Percentiles rank a stretch among this genome's conserved stretches.
Evolutionary conservation across 2,888 invertebrate species (phyloP).

Genomic region (Phrixothrix hirtus): DNA sequence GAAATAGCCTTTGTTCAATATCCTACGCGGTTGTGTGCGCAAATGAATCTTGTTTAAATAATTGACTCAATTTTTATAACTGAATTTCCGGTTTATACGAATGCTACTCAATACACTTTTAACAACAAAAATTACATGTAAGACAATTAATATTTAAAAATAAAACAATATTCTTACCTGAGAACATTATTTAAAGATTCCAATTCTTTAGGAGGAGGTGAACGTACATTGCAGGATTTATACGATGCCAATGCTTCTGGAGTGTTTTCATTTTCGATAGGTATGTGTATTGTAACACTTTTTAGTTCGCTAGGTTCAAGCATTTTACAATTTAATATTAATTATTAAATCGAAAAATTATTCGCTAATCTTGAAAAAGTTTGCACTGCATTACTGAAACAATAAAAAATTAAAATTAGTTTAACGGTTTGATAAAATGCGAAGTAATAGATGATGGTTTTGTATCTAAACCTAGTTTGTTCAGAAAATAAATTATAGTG

Average conservation of each 20-base stretch:
- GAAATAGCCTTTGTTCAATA: no score
- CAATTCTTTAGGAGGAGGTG: constrained; percentile 54
- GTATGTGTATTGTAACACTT: constrained; percentile 49
- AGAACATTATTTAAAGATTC: constrained; percentile 69
- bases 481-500: no score
- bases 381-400: neutral
- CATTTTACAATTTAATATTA: constrained; percentile 11
- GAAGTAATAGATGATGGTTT: no score
- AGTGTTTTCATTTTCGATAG: constrained; percentile 49
- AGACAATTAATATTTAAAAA: neutral
- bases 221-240: constrained; percentile 44
- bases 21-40: no score
- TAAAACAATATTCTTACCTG: constrained; percentile 55
- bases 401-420: neutral
- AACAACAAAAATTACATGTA: no score
- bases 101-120: no score
- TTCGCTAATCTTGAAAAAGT: no score
- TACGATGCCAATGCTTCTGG: constrained; percentile 41
- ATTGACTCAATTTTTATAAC: neutral
- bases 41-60: no score
- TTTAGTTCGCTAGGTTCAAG: constrained; percentile 18
- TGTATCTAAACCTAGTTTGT: no score
- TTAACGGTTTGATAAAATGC: no score
- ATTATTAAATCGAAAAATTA: neutral
- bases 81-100: no score